Evolutionary conservation across 2,797 vertebrate genomes (phyloP), one percentile per base, ranked within the genome.

Genomic region (Falco berigora): DNA sequence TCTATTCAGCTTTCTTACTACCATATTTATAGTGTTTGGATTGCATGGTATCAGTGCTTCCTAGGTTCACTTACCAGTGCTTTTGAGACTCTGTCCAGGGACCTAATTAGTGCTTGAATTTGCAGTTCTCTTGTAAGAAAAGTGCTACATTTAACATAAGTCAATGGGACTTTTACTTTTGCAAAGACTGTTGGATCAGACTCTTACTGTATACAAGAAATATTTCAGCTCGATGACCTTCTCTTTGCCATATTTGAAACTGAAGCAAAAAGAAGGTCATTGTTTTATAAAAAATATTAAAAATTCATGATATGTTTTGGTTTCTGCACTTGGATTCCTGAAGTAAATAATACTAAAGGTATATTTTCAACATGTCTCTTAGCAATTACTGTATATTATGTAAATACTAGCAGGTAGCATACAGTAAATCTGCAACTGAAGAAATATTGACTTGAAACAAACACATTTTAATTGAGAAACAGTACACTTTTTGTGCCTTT

Each of bases 221-320:
- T 89, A 86, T 94, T 91, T 91, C 84, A 78, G 80, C 79, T 93
- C 18, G 46, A 78, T 55, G 80, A 90, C 36, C 75, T 96, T 88
- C 84, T 96, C 94, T 93, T 86, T 80, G 58, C 96, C 62, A 25
- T 89, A 42, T 79, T 81, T 88, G 78, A 94, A 95, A 78, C 84
- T 59, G 81, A 88, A 95, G 92, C 28, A 95, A 94, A 84, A 97
- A 97, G 94, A 94, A 92, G 75, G 62, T 82, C 62, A 78, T 94
- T 96, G 95, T 96, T 95, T 86, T 96, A 83, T 88, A 81, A 88
- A 96, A 97, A 96, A 97, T 97, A 96, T 95, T 94, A 94, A 96
- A 97, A 82, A 96, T 92, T 94, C 79, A 92, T 88, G 55, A 64
- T 87, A 93, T 96, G 81, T 97, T 97, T 96, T 94, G 76, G 28